A percentile compares a stretch with the other conserved stretches of the same genome.
Conservation (phyloP, 2,797 vertebrate species). For the Anguilla megastoma region DNA sequence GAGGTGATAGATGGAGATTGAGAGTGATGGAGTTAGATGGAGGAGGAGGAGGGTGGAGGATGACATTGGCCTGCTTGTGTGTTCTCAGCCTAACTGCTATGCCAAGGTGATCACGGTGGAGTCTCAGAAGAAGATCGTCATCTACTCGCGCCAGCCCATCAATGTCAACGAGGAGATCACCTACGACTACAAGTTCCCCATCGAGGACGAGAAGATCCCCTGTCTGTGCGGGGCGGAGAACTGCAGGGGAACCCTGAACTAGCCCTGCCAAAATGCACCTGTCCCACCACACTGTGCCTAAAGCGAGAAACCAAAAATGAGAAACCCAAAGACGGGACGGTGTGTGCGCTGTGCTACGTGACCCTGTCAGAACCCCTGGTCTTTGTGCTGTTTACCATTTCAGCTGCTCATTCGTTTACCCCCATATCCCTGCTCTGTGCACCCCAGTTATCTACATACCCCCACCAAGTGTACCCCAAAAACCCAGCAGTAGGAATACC, state of each 20-base stretch:
- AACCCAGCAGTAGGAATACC: not conserved
- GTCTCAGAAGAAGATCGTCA: slow-evolving; percentile 97
- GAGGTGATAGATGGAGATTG: not conserved
- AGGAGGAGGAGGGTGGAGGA: not conserved
- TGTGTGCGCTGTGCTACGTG: not conserved
- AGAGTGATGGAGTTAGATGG: not conserved
- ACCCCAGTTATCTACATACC: not conserved
- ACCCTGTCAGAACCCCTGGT: not conserved
- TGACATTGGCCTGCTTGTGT: not conserved
- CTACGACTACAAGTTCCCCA: slow-evolving; percentile 98
- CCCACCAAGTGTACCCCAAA: not conserved
- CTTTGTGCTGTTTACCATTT: not conserved
- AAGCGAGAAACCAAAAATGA: not conserved
- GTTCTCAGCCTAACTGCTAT: slow-evolving; percentile 91
- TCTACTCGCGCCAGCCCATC: slow-evolving; percentile 96
- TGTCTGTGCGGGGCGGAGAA: slow-evolving; percentile 92
- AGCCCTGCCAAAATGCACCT: slow-evolving; percentile 9
- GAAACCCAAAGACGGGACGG: not conserved
- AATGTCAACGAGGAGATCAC: slow-evolving; percentile 90
- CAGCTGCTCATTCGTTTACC: slow-evolving; percentile 10
- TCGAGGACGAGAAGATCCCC: slow-evolving; percentile 97
- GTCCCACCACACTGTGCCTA: not conserved
- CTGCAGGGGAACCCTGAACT: slow-evolving; percentile 95
- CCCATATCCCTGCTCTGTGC: not conserved
- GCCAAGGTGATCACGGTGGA: slow-evolving; percentile 97